Conservation (phyloP, 1,140 invertebrate species). For the Branchinecta lynchi region DNA sequence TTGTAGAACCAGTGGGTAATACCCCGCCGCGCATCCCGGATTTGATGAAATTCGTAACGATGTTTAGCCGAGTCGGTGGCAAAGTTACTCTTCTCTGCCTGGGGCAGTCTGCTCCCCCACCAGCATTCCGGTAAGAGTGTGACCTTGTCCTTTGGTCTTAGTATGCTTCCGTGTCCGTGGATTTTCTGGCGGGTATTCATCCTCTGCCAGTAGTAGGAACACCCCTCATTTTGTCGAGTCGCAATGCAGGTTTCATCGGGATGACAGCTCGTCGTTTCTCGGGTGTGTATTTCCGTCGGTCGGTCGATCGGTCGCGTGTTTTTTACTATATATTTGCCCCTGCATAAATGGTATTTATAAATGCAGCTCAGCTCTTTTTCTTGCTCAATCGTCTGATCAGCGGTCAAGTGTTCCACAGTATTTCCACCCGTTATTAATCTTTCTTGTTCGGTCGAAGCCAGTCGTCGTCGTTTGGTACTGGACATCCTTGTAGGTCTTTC, state of each 20-base stretch:
- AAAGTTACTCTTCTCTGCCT: conserved; percentile 39
- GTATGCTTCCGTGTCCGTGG: neutral
- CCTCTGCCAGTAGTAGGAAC: too few species aligned
- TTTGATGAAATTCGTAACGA: conserved; percentile 20
- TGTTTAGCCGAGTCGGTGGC: conserved; percentile 14
- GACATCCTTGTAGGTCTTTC: too few species aligned
- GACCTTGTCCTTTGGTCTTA: neutral
- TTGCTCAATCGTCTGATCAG: too few species aligned
- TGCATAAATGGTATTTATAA: too few species aligned
- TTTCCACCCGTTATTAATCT: too few species aligned
- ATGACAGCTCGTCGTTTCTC: neutral
- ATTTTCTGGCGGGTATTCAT: conserved; percentile 7
- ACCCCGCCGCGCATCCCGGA: conserved; percentile 23
- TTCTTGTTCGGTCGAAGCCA: too few species aligned
- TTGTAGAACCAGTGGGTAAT: conserved; percentile 24
- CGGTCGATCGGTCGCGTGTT: too few species aligned
- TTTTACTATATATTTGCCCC: too few species aligned
- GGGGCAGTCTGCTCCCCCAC: conserved; percentile 44
- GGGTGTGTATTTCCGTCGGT: neutral
- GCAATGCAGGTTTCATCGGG: too few species aligned
- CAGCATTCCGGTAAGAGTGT: conserved; percentile 33
- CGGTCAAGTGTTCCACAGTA: too few species aligned
- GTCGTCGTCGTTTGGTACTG: too few species aligned
- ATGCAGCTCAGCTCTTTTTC: too few species aligned
- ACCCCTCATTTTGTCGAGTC: neutral